Base-by-base conservation (phyloP, 2,113 vertebrate genomes). In the Gopherus flavomarginatus region DNA sequence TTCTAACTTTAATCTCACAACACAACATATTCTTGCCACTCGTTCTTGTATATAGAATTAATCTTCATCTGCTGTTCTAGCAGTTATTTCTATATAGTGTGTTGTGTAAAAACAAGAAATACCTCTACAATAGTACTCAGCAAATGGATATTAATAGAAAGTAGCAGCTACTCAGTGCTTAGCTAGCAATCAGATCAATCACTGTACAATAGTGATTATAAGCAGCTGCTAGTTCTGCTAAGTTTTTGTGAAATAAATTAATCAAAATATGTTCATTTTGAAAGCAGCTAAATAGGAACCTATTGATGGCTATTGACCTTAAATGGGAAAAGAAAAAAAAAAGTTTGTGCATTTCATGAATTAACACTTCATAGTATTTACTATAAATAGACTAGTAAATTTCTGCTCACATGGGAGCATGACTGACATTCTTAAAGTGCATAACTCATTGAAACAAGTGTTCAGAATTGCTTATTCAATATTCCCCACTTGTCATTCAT, bases 381-480 rank as follows among this genome's bases (percentile, higher is more conserved):
- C 91, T 21, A 10, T 69, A 81, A 54, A 13, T 16, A 81, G 38
- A 29, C 57, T 8, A 75, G 21, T 56, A 65, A 19, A 92, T 93
- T 94, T 97, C 38, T 38, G 82, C n/a, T 83, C 57, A 50, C 78
- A 80, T 9, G 11, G 69, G 21, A 75, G 2, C 56, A 85, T 21
- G 59, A 93, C 81, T 81, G 75, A 86, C 85, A 96, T 50, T 65
- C 87, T 93, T 87, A 91, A 97, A 92, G 82, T 11, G 5, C 92
- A 72, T 90, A 89, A 54, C 24, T 95, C 59, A 93, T 21, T 6
- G 85, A 85, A 53, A 1, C 9, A 92, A 88, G 22, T 81, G 95
- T 96, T 89, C 95, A 94, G 85, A 92, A 92, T 38, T 95, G 27
- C 35, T 75, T 95, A 89, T 87, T 94, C 90, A 84, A 47, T 81